A percentile compares a stretch with the other conserved stretches of the same genome.
These are phyloP conservation scores for Drosophila neotestacea DNA, from an alignment of 2,888 invertebrate genomes.

Conservation along the genomic window DNA sequence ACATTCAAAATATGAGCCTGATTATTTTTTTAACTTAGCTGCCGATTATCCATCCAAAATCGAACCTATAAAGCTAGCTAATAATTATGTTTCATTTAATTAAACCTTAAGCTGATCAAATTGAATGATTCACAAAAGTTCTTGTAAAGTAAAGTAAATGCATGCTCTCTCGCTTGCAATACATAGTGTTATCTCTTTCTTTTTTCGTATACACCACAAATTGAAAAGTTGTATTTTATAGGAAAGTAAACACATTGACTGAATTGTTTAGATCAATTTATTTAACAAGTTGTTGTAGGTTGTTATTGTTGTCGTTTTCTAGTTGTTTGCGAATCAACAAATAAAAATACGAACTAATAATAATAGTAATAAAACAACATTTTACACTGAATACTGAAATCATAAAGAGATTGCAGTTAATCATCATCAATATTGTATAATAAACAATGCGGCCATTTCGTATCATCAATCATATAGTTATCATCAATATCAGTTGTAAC, in stretches of 20 bases:
- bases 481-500: constrained; percentile 12
- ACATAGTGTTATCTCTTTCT: background rate
- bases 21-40: background rate
- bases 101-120: background rate
- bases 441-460: constrained; percentile 12
- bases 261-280: constrained; percentile 17
- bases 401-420: constrained; percentile 1
- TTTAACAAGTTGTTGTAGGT: constrained; percentile 17
- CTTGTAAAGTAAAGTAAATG: background rate
- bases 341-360: background rate
- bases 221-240: background rate
- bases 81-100: background rate
- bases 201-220: background rate
- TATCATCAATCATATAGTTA: constrained; percentile 12
- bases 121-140: background rate
- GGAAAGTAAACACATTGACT: background rate
- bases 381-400: background rate
- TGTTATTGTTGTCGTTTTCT: constrained; percentile 8
- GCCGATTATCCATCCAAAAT: background rate
- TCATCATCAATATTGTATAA: background rate
- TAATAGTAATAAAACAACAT: constrained; percentile 11
- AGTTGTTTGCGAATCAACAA: constrained; percentile 2
- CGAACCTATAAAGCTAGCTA: background rate
- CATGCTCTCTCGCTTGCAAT: constrained; percentile 4
- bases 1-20: too few relatives aligned